Evolutionary conservation across 2,888 invertebrate species (phyloP).

Genomic region (Neria commutata): DNA sequence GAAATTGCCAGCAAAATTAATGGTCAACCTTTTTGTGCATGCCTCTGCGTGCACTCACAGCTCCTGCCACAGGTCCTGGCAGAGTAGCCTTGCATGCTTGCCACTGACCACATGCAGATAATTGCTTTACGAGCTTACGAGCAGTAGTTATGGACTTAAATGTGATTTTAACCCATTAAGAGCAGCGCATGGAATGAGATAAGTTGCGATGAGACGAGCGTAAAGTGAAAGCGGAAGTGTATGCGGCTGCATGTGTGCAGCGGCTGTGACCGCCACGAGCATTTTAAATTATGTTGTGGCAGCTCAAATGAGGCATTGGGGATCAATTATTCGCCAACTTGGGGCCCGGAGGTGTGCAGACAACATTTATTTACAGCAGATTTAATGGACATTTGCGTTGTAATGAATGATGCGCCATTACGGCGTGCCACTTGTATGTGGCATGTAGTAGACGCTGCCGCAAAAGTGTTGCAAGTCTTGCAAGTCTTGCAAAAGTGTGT

Average conservation of each 20-base stretch:
- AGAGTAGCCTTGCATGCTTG: not conserved
- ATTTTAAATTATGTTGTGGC: slow-evolving; percentile 25
- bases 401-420: not conserved
- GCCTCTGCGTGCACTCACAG: not conserved
- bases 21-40: slow-evolving; percentile 10
- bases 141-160: slow-evolving; percentile 56
- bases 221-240: slow-evolving; percentile 7
- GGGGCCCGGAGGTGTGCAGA: slow-evolving; percentile 15
- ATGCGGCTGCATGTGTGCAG: not conserved
- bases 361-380: slow-evolving; percentile 14
- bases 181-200: not conserved
- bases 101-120: slow-evolving; percentile 56
- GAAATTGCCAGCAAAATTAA: slow-evolving; percentile 17
- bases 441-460: not conserved
- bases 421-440: not conserved
- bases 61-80: not conserved
- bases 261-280: not conserved
- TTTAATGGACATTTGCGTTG: slow-evolving; percentile 4
- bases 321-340: slow-evolving; percentile 27
- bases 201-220: too few species aligned
- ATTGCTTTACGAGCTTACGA: slow-evolving; percentile 60
- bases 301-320: slow-evolving; percentile 24
- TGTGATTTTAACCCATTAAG: slow-evolving; percentile 42
- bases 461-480: too few species aligned
- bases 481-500: not conserved